phyloP scores from a whole-genome alignment of 2,113 vertebrate genomes.

The Clupea harengus region DNA sequence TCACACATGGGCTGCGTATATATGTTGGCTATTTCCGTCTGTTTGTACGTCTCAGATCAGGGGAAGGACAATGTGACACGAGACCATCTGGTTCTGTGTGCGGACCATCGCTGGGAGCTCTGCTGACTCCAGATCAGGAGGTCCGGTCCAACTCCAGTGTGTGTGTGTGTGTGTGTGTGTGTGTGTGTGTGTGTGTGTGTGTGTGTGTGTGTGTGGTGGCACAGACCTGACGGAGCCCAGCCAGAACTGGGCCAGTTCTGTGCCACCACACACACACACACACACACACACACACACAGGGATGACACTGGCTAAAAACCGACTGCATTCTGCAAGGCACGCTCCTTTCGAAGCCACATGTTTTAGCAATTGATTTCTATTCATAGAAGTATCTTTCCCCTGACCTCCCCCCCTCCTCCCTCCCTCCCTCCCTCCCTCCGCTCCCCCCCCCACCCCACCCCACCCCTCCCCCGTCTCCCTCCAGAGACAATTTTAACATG shows the following conservation, averaged over 20 bases:
- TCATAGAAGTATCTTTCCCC: not conserved
- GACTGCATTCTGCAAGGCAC: not conserved
- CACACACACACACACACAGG: too few species aligned
- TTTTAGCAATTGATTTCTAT: slow-evolving; percentile 6
- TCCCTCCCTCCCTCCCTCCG: not conserved
- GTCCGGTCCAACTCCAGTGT: too few species aligned
- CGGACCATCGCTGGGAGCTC: not conserved
- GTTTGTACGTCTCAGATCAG: not conserved
- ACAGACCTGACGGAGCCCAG: too few species aligned
- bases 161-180: too few species aligned
- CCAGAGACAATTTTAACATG: not conserved
- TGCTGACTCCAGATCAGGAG: too few species aligned
- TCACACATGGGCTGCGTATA: not conserved
- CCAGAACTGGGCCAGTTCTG: too few species aligned
- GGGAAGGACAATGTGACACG: not conserved
- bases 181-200: too few species aligned
- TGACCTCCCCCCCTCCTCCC: not conserved
- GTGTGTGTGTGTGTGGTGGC: too few species aligned
- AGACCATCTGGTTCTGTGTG: not conserved
- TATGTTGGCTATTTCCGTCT: not conserved
- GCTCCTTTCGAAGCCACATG: not conserved
- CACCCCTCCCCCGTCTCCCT: not conserved
- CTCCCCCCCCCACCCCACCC: not conserved
- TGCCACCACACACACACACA: too few species aligned
- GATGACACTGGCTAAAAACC: not conserved